phyloP scores from a whole-genome alignment of 2,888 invertebrate species.

The Doris montereyensis region DNA sequence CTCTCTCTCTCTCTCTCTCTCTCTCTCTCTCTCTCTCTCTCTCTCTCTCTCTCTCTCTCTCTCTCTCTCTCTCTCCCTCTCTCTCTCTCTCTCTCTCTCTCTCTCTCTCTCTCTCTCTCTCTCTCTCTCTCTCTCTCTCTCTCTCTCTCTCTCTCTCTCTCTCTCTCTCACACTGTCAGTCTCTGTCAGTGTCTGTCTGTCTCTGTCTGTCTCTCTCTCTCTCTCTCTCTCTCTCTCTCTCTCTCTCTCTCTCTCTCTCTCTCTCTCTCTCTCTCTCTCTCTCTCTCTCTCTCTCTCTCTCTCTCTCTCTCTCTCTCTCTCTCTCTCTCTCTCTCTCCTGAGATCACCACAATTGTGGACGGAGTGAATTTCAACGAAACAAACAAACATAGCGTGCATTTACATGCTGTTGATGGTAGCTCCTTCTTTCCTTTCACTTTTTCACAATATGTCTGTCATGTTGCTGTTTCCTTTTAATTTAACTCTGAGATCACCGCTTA shows the following conservation, averaged over 20 bases:
- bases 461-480: too few species aligned
- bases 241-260: background rate
- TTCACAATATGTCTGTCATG: too few species aligned
- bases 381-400: too few species aligned
- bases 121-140: background rate
- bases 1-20: background rate
- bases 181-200: background rate
- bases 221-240: background rate
- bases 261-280: conserved; percentile 1
- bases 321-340: too few species aligned
- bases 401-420: too few species aligned
- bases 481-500: too few species aligned
- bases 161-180: background rate
- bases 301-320: too few species aligned
- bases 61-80: conserved; percentile 12
- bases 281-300: too few species aligned
- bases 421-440: too few species aligned
- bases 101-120: background rate
- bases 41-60: conserved; percentile 2
- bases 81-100: conserved; percentile 20
- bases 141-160: background rate
- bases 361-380: too few species aligned
- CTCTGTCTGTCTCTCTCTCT: background rate
- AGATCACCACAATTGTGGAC: too few species aligned
- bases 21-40: background rate